phyloP scores from a whole-genome alignment of 2,113 vertebrate genomes.

The Myotis lucifugus region DNA sequence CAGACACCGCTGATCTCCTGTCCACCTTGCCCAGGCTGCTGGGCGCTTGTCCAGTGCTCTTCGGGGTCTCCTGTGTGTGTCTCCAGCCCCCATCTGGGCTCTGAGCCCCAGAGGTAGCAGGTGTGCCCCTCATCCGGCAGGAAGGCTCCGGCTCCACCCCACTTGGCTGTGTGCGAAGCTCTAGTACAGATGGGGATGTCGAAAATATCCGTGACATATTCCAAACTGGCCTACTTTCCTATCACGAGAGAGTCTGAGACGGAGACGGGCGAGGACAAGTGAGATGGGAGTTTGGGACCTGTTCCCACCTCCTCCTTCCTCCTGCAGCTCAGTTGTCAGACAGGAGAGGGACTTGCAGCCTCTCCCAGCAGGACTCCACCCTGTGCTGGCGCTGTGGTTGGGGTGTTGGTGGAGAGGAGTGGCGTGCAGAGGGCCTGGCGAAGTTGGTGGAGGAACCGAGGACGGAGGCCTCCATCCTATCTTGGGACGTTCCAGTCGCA shows the following conservation, averaged over 20 bases:
- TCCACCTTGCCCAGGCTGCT: background rate
- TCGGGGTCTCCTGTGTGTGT: background rate
- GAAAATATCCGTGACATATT: constrained; percentile 81
- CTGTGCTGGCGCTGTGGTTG: background rate
- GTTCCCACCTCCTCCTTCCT: constrained; percentile 58
- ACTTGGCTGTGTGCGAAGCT: constrained; percentile 28
- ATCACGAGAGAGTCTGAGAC: constrained; percentile 65
- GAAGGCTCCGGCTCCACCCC: constrained; percentile 57
- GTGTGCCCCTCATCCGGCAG: constrained; percentile 17
- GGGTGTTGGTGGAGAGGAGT: background rate
- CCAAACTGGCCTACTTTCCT: constrained; percentile 78
- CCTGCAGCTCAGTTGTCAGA: constrained; percentile 30
- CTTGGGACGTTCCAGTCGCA: background rate
- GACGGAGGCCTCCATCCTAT: background rate
- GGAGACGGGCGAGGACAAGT: constrained; percentile 45
- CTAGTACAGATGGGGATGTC: constrained; percentile 78
- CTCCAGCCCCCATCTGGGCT: background rate
- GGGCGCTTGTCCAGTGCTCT: background rate
- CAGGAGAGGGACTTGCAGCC: background rate
- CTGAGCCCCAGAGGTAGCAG: constrained; percentile 62
- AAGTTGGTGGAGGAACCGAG: background rate
- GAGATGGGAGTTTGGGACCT: constrained; percentile 58
- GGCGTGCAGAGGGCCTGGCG: background rate
- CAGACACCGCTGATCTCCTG: background rate
- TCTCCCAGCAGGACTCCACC: background rate